Evolutionary conservation across 2,113 vertebrate genomes (phyloP).

Genomic region (Psephotus haematonotus): DNA sequence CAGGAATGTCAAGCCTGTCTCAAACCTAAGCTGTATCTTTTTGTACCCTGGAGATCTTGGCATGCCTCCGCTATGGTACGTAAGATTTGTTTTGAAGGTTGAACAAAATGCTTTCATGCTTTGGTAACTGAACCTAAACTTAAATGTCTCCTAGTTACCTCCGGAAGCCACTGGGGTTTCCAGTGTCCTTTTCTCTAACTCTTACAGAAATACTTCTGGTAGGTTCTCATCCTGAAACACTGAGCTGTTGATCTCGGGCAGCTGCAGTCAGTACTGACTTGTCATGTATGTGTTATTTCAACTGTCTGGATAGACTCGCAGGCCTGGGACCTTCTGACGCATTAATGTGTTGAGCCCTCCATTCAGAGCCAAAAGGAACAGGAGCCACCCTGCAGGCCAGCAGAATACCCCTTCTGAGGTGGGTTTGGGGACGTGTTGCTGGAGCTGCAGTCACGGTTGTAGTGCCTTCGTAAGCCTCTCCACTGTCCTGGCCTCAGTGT

Average conservation of each 20-base stretch:
- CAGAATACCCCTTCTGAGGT: background rate
- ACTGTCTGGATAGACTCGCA: background rate
- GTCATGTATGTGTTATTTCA: background rate
- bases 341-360: background rate
- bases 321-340: background rate
- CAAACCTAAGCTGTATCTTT: background rate
- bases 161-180: background rate
- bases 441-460: background rate
- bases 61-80: background rate
- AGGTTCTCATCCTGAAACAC: background rate
- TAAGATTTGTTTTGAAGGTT: background rate
- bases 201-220: background rate
- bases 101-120: background rate
- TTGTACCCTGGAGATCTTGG: background rate
- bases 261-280: background rate
- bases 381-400: background rate
- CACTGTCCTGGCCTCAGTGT: background rate
- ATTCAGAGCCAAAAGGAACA: background rate
- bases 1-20: background rate
- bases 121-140: background rate
- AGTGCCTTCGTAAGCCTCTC: background rate
- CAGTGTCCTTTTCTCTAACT: background rate
- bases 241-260: background rate
- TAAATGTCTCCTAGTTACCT: background rate
- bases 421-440: fast-evolving